Conservation (phyloP, 1,140 invertebrate genomes). For the Argopecten irradians region DNA sequence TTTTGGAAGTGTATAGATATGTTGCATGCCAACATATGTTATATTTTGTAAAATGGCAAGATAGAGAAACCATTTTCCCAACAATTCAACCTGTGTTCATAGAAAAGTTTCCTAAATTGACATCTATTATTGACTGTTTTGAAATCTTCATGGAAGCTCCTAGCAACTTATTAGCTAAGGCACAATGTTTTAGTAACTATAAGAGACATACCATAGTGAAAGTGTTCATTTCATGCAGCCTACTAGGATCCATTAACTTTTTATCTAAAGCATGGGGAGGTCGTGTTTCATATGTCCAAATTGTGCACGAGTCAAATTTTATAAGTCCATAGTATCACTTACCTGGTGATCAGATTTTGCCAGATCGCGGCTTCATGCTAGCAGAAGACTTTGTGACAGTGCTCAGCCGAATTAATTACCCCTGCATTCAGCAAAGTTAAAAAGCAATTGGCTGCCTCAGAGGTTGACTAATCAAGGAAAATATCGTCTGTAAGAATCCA, state of each 20-base stretch:
- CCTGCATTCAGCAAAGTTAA: too few relatives aligned
- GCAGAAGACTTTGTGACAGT: too few relatives aligned
- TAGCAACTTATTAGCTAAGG: constrained; percentile 43
- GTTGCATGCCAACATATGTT: constrained; percentile 38
- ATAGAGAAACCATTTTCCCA: constrained; percentile 38
- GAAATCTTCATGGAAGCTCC: constrained; percentile 60
- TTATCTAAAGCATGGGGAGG: constrained; percentile 57
- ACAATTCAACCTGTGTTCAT: constrained; percentile 47
- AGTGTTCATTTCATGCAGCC: constrained; percentile 51
- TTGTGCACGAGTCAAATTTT: constrained; percentile 41
- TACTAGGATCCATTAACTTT: constrained; percentile 50
- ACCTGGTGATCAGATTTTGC: too few relatives aligned
- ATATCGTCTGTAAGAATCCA: too few relatives aligned
- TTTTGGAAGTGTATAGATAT: constrained; percentile 56
- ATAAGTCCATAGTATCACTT: constrained; percentile 37
- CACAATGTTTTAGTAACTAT: constrained; percentile 48
- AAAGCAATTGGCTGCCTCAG: too few relatives aligned
- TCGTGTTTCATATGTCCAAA: constrained; percentile 51
- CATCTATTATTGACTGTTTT: constrained; percentile 58
- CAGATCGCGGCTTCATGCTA: too few relatives aligned
- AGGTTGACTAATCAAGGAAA: too few relatives aligned
- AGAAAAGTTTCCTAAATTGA: constrained; percentile 44
- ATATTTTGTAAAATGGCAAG: constrained; percentile 45
- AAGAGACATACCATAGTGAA: constrained; percentile 56
- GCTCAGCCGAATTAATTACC: too few relatives aligned